Evolutionary conservation across 2,797 vertebrate genomes (phyloP).

Genomic region (Sternotherus odoratus): DNA sequence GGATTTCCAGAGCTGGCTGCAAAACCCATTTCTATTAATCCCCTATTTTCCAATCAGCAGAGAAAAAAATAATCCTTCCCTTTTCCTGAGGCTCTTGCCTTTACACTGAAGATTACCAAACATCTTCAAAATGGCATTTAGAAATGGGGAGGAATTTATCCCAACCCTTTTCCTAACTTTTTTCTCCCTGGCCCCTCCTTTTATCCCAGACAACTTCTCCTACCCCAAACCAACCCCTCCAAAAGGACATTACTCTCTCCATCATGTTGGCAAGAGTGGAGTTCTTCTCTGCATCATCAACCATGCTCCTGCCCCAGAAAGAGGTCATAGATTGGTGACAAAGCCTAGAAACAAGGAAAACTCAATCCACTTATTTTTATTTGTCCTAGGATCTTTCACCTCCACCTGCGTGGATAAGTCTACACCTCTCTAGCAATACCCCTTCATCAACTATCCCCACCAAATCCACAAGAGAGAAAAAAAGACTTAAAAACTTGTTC

Average conservation of each 20-base stretch:
- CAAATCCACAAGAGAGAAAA: neutral
- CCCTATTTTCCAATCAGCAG: neutral
- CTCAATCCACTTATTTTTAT: neutral
- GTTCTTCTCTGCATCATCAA: neutral
- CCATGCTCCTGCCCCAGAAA: neutral
- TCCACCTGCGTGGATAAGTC: too few relatives aligned
- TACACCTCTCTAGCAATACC: neutral
- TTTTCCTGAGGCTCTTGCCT: too few relatives aligned
- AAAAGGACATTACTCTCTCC: too few relatives aligned
- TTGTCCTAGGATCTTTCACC: neutral
- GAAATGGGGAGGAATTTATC: too few relatives aligned
- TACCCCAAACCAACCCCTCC: accelerated
- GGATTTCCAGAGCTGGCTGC: accelerated
- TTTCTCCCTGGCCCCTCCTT: accelerated
- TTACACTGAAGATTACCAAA: too few relatives aligned
- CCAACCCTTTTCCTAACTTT: neutral
- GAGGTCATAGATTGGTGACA: too few relatives aligned
- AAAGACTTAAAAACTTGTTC: neutral
- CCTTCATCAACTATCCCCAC: neutral
- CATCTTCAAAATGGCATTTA: accelerated
- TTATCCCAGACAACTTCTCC: neutral
- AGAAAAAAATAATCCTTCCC: neutral
- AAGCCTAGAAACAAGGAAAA: neutral
- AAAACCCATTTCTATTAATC: neutral
- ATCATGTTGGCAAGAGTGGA: neutral